Evolutionary conservation across 2,888 invertebrate species (phyloP), one percentile per base, ranked within the genome.

Genomic region (Pterobdella sp.): DNA sequence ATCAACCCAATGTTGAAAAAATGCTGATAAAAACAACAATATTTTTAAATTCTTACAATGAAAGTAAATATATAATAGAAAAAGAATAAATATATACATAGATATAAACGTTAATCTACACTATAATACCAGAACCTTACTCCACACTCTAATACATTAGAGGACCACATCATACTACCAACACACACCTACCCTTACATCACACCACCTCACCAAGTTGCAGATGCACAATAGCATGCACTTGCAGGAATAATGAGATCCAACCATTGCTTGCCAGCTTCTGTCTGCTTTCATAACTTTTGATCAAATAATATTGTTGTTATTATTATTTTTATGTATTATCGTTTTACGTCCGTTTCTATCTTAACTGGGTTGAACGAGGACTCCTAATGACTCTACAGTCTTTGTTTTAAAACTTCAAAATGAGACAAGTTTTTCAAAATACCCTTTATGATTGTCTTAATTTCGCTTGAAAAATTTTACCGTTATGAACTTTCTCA

Each of bases 241-340:
- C 52, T 34, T 71, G 71, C 22, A 71, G 71, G 37, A 71, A 71
- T n/a, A 71, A 29, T 34, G 60, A 63, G 1, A 71, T 34, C 71
- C 71, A 71, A 18, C 56, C 71, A 29, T 71, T 71, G 35, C 35
- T 71, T 1, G 60, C 63, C n/a, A 71, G 26, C 63, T 71, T 71
- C 60, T 71, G 71, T 22, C 71, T 56, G 36, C 71, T 71, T 22
- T 71, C 71, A 26, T 71, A 52, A 2, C 71, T 71, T 14, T 18
- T n/a, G n/a, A n/a, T n/a, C n/a, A n/a, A n/a, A n/a, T n/a, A n/a
- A n/a, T n/a, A n/a, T n/a, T n/a, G n/a, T n/a, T n/a, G n/a, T n/a
- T n/a, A n/a, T n/a, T n/a, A n/a, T n/a, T n/a, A n/a, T n/a, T n/a
- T n/a, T n/a, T n/a, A n/a, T n/a, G n/a, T n/a, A n/a, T n/a, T n/a